Base-by-base conservation (phyloP, 2,113 vertebrate species). In the Platycercus adscitus region DNA sequence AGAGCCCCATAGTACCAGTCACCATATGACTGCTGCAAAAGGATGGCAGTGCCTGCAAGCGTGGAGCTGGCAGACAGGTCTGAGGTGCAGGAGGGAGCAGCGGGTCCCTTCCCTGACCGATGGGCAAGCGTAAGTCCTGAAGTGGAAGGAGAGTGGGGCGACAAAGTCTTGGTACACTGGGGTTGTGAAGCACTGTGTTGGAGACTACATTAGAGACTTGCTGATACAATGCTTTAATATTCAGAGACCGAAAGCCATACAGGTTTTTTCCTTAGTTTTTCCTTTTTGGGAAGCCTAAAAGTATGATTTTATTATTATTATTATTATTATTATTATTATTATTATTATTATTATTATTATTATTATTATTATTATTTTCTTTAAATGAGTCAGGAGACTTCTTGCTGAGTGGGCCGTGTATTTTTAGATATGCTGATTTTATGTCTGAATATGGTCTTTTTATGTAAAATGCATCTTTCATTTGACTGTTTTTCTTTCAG, bases 371-470 rank as follows among this genome's bases (percentile, higher is more conserved):
- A 11, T 37, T n/a, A 35, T 29, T 85, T 49, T 21, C 31, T 69
- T 58, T 24, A 2, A 47, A 37, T 39, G 64, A 94, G 35, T 95
- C 86, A 81, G 73, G 76, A 78, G 49, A 23, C 75, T 82, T 86
- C 81, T 91, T 95, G 86, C 93, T 94, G 91, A 95, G 75, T 79
- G 88, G 86, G 76, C 49, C 60, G 20, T 53, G 43, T 96, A 93
- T 97, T 96, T 97, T 97, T 96, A 96, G 93, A 88, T 91, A 50
- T 71, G 86, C 94, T 96, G 95, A 94, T 93, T 89, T 96, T 86
- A 49, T 87, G 93, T 90, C 94, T 96, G 96, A 91, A 68, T 78
- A 23, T 3, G 0, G 17, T 49, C 64, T 83, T 92, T 94, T 96
- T 70, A 94, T 84, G 86, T 91, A 72, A 95, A 96, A 87, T 76